phyloP scores from a whole-genome alignment of 2,888 invertebrate genomes.

The Agrochola circellaris region DNA sequence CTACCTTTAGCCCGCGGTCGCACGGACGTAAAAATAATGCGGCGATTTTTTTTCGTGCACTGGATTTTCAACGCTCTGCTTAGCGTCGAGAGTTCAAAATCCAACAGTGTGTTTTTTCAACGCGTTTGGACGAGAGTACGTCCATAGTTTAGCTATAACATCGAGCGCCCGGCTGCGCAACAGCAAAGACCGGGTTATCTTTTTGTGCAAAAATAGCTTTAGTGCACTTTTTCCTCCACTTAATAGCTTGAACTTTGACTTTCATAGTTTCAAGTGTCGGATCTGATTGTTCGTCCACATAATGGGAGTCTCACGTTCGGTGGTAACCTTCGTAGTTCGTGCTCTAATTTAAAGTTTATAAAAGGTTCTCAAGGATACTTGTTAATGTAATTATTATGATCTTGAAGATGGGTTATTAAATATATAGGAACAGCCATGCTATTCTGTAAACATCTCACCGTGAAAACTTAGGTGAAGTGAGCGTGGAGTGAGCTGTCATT shows the following conservation, averaged over 20 bases:
- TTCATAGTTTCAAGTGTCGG: slow-evolving; percentile 15
- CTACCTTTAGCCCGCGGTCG: no score
- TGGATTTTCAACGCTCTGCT: no score
- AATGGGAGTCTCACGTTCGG: slow-evolving; percentile 48
- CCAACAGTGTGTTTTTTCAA: no score
- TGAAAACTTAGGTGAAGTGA: no score
- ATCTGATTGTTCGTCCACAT: slow-evolving; percentile 18
- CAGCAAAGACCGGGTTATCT: background rate
- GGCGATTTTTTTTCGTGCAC: no score
- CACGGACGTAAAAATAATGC: no score
- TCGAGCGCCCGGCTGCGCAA: background rate
- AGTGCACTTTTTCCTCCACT: slow-evolving; percentile 13
- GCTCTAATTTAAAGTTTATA: slow-evolving; percentile 44
- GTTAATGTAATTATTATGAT: slow-evolving; percentile 3
- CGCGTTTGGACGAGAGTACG: no score
- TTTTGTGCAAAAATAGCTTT: background rate
- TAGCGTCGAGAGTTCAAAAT: no score
- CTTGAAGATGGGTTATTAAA: background rate
- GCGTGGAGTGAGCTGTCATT: no score
- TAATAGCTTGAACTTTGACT: slow-evolving; percentile 38
- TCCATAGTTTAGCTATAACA: background rate
- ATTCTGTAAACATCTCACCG: no score
- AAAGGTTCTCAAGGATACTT: slow-evolving; percentile 32
- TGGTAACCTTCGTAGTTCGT: slow-evolving; percentile 37
- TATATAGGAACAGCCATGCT: no score